Base-by-base conservation (phyloP, 2,888 invertebrate species). In the Halocaridina rubra region DNA sequence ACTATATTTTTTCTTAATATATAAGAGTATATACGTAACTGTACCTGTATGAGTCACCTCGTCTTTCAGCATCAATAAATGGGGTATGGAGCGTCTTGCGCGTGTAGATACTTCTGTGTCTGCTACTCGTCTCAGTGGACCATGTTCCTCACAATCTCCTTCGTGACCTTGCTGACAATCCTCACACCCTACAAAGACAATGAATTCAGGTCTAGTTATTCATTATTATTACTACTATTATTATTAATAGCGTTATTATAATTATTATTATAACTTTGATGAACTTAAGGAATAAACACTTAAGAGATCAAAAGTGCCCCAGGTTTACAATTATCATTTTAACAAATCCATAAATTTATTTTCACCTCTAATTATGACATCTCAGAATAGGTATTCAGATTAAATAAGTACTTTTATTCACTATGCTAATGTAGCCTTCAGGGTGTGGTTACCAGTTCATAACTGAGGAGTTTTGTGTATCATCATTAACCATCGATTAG, bases 121-220 rank as follows among this genome's bases (percentile, higher is more conserved):
- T 69, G 79, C 81, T 46, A 88, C 88, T 76, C 61, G 77, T 33
- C 72, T 82, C 64, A 88, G 80, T 84, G 88, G 88, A 86, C 88
- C 88, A 79, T 88, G 88, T 69, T 88, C 82, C 59, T 85, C 84
- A 84, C 88, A 88, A 80, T 88, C 88, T 53, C 88, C 88, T 76
- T 88, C 88, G 24, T 86, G 80, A 80, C 88, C 81, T 79, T 79
- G 75, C 86, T 88, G 88, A 84, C 88, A 88, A 88, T 88, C 88
- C 88, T 88, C 88, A 86, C 88, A 88, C 88, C 88, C 88, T 88
- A 69, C 3, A 81, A 46, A 59, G 16, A 19, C 7, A n/a, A 74
- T 2, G n/a, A n/a, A n/a, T n/a, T n/a, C n/a, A n/a, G n/a, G n/a
- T n/a, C 8, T 19, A 53, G 19, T 19, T 19, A 53, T 53, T 53